Conservation (phyloP, 2,113 vertebrate species). For the Neofelis nebulosa region DNA sequence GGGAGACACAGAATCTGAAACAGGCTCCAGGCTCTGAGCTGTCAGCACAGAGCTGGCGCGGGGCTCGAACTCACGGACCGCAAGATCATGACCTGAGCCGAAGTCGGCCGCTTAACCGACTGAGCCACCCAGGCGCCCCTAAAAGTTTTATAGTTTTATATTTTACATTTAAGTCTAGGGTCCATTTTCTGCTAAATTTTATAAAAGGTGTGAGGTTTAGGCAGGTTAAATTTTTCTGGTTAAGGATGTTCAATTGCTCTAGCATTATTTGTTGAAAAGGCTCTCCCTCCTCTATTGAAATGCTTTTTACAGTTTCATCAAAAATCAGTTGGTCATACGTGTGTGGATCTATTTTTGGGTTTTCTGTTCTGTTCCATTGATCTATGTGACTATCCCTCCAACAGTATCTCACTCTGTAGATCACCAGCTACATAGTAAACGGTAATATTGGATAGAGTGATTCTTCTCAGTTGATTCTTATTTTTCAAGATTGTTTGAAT, state of each 20-base stretch:
- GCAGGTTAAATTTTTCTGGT: not conserved
- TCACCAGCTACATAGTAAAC: not conserved
- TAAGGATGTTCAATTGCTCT: not conserved
- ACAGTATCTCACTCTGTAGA: not conserved
- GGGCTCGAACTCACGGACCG: no score
- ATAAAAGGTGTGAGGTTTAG: not conserved
- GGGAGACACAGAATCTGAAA: no score
- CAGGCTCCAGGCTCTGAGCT: no score
- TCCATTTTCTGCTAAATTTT: not conserved
- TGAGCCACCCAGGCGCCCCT: no score
- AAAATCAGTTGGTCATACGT: not conserved
- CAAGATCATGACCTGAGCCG: no score
- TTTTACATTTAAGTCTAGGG: not conserved
- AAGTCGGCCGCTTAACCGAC: no score
- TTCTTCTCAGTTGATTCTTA: not conserved
- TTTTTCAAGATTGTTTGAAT: not conserved
- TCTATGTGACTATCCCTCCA: not conserved
- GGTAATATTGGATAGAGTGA: not conserved
- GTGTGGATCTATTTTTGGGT: not conserved
- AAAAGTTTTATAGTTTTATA: not conserved
- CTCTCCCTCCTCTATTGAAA: not conserved
- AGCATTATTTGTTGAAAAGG: not conserved
- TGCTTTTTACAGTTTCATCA: not conserved
- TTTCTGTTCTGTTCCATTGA: not conserved
- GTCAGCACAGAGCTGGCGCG: no score